Percentiles rank a stretch among this genome's conserved stretches.
phyloP scores from a whole-genome alignment of 2,888 invertebrate species.

The Caenorhabditis angaria region DNA sequence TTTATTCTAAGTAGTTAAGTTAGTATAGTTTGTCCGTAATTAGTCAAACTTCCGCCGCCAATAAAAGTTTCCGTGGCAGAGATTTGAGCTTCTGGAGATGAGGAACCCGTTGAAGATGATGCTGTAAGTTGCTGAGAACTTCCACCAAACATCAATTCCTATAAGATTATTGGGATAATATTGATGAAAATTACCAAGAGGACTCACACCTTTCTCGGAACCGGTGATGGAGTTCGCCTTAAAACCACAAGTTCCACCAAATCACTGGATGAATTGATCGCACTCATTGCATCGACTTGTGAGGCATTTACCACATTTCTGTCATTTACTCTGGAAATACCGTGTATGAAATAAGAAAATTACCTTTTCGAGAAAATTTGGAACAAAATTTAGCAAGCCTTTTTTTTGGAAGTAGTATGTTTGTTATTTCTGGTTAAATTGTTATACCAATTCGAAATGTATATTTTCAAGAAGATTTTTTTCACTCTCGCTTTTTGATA shows the following conservation, averaged over 20 bases:
- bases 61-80: neutral
- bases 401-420: too few species aligned
- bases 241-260: conserved; percentile 55
- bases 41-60: neutral
- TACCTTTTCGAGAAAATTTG: too few species aligned
- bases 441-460: too few species aligned
- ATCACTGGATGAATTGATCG: conserved; percentile 57
- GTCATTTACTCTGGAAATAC: conserved; percentile 53
- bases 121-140: neutral
- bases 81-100: neutral
- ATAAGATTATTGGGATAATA: neutral
- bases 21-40: neutral
- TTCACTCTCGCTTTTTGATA: too few species aligned
- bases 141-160: neutral
- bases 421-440: too few species aligned
- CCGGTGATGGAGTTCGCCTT: conserved; percentile 34
- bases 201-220: conserved; percentile 26
- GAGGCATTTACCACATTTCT: conserved; percentile 59
- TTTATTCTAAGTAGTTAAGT: neutral
- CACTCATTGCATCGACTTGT: conserved; percentile 65
- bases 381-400: too few species aligned
- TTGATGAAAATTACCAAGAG: too few species aligned
- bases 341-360: too few species aligned
- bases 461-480: too few species aligned
- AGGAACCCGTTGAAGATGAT: neutral